Percentiles rank a stretch among this genome's conserved stretches.
Conservation (phyloP, 2,797 vertebrate species). For the Arrhamphus sclerolepis region DNA sequence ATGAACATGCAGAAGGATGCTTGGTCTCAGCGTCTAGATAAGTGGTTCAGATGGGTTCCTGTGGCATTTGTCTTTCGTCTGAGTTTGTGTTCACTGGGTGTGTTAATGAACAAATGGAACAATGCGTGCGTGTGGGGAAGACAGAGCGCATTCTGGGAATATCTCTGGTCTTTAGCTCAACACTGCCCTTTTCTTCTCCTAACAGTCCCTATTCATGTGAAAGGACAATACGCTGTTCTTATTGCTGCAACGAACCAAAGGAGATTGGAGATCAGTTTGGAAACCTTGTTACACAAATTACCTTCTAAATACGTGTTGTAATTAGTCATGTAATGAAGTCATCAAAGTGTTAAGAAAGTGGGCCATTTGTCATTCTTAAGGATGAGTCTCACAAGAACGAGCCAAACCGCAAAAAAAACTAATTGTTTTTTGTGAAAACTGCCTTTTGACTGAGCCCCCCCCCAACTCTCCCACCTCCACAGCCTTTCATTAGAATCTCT, state of each 20-base stretch:
- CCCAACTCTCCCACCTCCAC: neutral
- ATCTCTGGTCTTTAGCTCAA: conserved; percentile 77
- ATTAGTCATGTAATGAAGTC: conserved; percentile 33
- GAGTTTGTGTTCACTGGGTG: conserved; percentile 20
- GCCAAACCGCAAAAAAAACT: conserved; percentile 28
- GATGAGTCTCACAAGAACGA: conserved; percentile 8
- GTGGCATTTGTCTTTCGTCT: conserved; percentile 13
- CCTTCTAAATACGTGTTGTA: conserved; percentile 54
- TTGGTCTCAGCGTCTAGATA: neutral
- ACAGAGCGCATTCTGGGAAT: conserved; percentile 81
- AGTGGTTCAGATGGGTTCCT: neutral
- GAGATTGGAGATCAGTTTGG: conserved; percentile 50
- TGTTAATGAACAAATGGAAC: conserved; percentile 61
- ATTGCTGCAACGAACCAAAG: conserved; percentile 55
- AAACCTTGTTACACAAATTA: conserved; percentile 25
- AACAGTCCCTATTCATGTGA: conserved; percentile 80
- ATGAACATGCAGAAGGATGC: conserved; percentile 10
- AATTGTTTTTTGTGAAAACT: conserved; percentile 23
- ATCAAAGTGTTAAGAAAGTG: conserved; percentile 50
- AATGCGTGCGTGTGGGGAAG: conserved; percentile 75
- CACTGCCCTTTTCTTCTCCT: conserved; percentile 83
- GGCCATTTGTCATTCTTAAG: conserved; percentile 23
- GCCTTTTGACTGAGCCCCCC: conserved; percentile 13
- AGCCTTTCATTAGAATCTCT: conserved; percentile 48
- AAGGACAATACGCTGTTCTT: conserved; percentile 80